These are phyloP conservation scores for Celastrina argiolus DNA, from an alignment of 2,888 invertebrate species.

Conservation along the genomic window DNA sequence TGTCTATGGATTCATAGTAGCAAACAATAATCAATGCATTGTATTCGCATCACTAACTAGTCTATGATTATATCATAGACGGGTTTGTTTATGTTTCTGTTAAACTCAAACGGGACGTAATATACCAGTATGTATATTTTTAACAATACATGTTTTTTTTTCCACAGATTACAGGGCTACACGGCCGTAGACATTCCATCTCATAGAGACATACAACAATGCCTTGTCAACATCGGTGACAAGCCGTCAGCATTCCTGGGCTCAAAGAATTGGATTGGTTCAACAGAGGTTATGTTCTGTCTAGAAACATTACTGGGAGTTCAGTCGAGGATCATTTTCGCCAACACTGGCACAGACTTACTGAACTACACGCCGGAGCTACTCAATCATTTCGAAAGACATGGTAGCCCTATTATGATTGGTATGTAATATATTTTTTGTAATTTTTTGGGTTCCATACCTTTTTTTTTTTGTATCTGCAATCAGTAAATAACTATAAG, in stretches of 20 bases:
- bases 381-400: conserved; percentile 91
- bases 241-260: conserved; percentile 92
- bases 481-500: too few relatives aligned
- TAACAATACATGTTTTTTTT: conserved; percentile 8
- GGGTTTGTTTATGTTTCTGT: too few relatives aligned
- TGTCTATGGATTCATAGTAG: too few relatives aligned
- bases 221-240: conserved; percentile 95
- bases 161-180: conserved; percentile 86
- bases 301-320: conserved; percentile 88
- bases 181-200: conserved; percentile 86
- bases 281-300: conserved; percentile 96
- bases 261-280: conserved; percentile 98
- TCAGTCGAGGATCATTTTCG: conserved; percentile 88
- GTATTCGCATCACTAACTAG: too few relatives aligned
- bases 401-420: conserved; percentile 99
- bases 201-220: conserved; percentile 93
- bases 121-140: too few relatives aligned
- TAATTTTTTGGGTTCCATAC: too few relatives aligned
- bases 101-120: too few relatives aligned
- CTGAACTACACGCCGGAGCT: conserved; percentile 87
- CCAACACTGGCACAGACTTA: conserved; percentile 91
- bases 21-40: too few relatives aligned
- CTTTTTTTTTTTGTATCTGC: too few relatives aligned
- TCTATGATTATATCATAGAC: too few relatives aligned
- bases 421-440: conserved; percentile 79